These are phyloP conservation scores for Drosophila meridionalis DNA, from an alignment of 2,888 invertebrate species.

Conservation along the genomic window DNA sequence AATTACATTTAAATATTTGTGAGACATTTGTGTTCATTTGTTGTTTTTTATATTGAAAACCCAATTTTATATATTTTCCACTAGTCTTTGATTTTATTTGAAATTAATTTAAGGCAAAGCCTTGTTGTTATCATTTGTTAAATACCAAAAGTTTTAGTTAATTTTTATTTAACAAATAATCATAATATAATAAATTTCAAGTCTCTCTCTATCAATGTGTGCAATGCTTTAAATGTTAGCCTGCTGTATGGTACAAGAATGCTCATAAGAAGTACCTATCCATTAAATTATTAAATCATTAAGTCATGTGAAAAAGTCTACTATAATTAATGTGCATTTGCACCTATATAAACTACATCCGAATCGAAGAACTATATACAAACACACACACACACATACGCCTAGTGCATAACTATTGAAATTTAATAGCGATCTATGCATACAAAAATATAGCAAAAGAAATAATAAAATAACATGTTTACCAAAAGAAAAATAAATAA, in stretches of 20 bases:
- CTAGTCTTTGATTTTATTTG: constrained; percentile 61
- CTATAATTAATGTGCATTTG: constrained; percentile 50
- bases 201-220: constrained; percentile 49
- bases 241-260: constrained; percentile 78
- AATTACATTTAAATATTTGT: constrained; percentile 24
- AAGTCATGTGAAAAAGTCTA: constrained; percentile 31
- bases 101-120: constrained; percentile 66
- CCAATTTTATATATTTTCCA: constrained; percentile 6
- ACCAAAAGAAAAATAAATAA: constrained; percentile 24
- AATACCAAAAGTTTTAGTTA: constrained; percentile 14
- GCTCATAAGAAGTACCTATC: constrained; percentile 73
- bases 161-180: background rate
- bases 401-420: constrained; percentile 72
- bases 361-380: constrained; percentile 48
- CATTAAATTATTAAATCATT: constrained; percentile 42
- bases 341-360: constrained; percentile 35
- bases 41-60: constrained; percentile 14
- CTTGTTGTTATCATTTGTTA: constrained; percentile 62
- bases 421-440: constrained; percentile 68
- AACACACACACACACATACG: constrained; percentile 42
- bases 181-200: background rate
- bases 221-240: constrained; percentile 79
- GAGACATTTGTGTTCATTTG: constrained; percentile 17
- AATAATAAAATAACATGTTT: constrained; percentile 58
- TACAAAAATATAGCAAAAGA: constrained; percentile 52